Evolutionary conservation across 2,797 vertebrate species (phyloP).

Genomic region (Hydrolagus colliei): DNA sequence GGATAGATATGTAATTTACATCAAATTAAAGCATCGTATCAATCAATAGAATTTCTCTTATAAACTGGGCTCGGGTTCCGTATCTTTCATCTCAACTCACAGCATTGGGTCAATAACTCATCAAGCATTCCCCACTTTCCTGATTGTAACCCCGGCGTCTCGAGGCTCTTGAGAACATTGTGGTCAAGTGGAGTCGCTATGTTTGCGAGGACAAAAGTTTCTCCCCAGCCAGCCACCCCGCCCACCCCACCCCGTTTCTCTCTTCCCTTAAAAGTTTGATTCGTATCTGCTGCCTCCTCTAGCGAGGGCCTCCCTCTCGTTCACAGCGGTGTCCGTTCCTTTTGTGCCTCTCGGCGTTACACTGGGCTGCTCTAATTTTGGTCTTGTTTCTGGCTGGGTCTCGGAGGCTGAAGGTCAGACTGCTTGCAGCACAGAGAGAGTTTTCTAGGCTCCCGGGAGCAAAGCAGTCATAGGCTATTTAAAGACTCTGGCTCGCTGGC

Average conservation of each 20-base stretch:
- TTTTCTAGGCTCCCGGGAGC: background rate
- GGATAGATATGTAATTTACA: too few relatives aligned
- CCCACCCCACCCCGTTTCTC: background rate
- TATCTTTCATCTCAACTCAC: background rate
- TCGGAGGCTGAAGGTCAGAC: too few relatives aligned
- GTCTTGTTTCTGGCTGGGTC: too few relatives aligned
- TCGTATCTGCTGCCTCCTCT: background rate
- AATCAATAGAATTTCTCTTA: too few relatives aligned
- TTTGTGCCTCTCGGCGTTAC: background rate
- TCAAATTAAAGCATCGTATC: too few relatives aligned
- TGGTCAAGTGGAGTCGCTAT: too few relatives aligned
- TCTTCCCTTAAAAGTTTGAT: background rate
- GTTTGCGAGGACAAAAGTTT: background rate
- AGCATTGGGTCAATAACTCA: background rate
- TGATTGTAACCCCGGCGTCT: too few relatives aligned
- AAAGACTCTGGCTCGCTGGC: background rate
- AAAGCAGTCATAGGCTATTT: background rate
- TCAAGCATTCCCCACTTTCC: background rate
- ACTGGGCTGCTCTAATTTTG: too few relatives aligned
- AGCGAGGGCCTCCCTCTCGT: background rate
- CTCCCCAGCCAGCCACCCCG: too few relatives aligned
- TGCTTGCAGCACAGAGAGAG: background rate
- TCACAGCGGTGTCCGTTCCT: background rate
- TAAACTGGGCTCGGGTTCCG: too few relatives aligned
- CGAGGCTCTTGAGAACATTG: too few relatives aligned